Percentiles rank a stretch among this genome's conserved stretches.
These are phyloP conservation scores for Pseudomyrmex gracilis DNA, from an alignment of 1,140 invertebrate genomes.

Conservation along the genomic window DNA sequence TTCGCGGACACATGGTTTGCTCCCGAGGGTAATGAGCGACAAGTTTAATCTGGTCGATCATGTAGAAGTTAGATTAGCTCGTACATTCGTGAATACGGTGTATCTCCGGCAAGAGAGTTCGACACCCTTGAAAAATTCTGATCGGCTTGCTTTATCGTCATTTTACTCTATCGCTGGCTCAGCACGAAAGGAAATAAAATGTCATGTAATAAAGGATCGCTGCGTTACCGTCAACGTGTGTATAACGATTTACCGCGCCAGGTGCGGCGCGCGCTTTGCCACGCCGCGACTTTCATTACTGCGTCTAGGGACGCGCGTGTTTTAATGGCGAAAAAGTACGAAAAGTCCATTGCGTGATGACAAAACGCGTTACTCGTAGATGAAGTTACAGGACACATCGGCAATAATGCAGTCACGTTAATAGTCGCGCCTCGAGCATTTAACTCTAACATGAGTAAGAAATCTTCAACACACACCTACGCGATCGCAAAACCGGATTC, in stretches of 20 bases:
- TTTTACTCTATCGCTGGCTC: neutral
- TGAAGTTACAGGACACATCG: constrained; percentile 44
- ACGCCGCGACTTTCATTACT: constrained; percentile 49
- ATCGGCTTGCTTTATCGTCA: constrained; percentile 4
- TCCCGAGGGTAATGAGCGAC: constrained; percentile 69
- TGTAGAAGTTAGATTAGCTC: constrained; percentile 70
- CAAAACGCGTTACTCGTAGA: constrained; percentile 36
- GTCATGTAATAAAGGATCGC: constrained; percentile 47
- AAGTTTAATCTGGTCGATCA: constrained; percentile 71
- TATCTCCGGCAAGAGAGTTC: constrained; percentile 57
- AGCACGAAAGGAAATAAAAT: constrained; percentile 38
- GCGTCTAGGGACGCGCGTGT: constrained; percentile 5
- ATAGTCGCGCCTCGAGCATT: constrained; percentile 21
- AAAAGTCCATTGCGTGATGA: constrained; percentile 46
- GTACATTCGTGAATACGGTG: constrained; percentile 52
- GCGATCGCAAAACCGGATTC: constrained; percentile 28
- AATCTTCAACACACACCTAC: neutral
- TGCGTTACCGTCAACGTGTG: constrained; percentile 25
- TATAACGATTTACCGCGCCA: constrained; percentile 54
- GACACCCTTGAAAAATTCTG: neutral
- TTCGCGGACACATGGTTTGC: constrained; percentile 62
- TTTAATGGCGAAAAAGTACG: constrained; percentile 44
- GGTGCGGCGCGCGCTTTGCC: constrained; percentile 35
- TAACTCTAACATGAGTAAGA: constrained; percentile 27
- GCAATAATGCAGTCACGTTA: constrained; percentile 22